Evolutionary conservation across 2,888 invertebrate species (phyloP).

Genomic region (Atrina japonica): DNA sequence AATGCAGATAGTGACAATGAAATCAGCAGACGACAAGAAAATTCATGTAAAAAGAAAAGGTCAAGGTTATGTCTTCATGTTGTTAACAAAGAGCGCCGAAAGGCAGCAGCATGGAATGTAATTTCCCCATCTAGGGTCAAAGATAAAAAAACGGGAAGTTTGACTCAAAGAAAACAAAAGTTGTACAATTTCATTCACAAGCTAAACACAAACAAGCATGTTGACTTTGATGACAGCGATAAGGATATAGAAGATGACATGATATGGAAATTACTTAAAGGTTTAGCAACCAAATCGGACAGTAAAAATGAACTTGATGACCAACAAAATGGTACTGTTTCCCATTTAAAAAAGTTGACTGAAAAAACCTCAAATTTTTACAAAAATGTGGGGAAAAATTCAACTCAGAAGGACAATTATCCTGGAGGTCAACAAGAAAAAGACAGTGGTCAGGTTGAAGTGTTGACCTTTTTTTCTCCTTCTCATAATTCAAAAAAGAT

Average conservation of each 20-base stretch:
- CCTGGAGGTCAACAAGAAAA: slow-evolving; percentile 9
- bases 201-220: slow-evolving; percentile 8
- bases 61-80: not conserved
- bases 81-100: slow-evolving; percentile 11
- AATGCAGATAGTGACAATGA: too few relatives aligned
- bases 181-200: slow-evolving; percentile 14
- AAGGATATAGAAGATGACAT: slow-evolving; percentile 36
- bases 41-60: not conserved
- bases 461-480: slow-evolving; percentile 32
- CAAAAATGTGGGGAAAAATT: slow-evolving; percentile 7
- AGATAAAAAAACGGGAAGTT: slow-evolving; percentile 20
- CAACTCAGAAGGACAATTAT: slow-evolving; percentile 8
- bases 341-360: not conserved
- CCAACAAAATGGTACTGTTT: not conserved
- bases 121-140: not conserved
- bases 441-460: slow-evolving; percentile 20
- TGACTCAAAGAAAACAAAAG: slow-evolving; percentile 5
- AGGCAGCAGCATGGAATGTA: not conserved
- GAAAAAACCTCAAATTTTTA: not conserved
- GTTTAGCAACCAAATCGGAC: slow-evolving; percentile 1
- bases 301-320: not conserved
- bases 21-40: too few relatives aligned
- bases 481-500: slow-evolving; percentile 7
- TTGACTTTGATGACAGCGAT: slow-evolving; percentile 3
- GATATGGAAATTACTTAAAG: slow-evolving; percentile 39